Evolutionary conservation across 2,113 vertebrate species (phyloP), one percentile per base, ranked within the genome.

Genomic region (Athene noctua): DNA sequence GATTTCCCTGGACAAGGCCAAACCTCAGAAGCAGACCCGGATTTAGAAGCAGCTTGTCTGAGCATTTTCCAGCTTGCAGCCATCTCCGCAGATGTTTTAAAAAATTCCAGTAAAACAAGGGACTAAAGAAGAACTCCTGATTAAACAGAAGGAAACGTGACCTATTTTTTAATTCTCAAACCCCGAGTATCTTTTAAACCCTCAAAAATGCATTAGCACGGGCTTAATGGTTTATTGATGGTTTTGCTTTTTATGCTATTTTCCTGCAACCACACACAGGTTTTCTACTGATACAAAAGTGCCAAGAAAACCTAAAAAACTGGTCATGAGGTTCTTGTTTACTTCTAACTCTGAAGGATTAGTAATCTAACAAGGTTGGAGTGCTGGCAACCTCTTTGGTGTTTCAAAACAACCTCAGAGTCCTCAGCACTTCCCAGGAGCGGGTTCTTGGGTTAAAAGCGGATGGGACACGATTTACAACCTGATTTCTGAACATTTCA

Each of bases 381-480:
- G 84, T 4, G 5, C 34, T 46, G 61, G 51, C 82, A 65, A 18
- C 82, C 63, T 34, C 77, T 27, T 2, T 20, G 47, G 65, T 1
- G 20, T 44, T 85, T 54, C 71, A 22, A 15, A 90, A 38, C 61
- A 26, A 47, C 52, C 55, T 32, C 20, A 1, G 57, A 23, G 68
- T 9, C 38, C 80, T 42, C 79, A 22, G 61, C 30, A 2, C 65
- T 12, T 42, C 47, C 12, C 12, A 1, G 63, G 46, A 59, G 81
- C 59, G 38, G 55, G n/a, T n/a, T 13, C 61, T 15, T 52, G 75
- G 36, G 46, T 30, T 23, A 4, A 47, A 57, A 61, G 16, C 32
- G 11, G 78, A 16, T 1, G 40, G 34, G 6, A 1, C 3, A 32
- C 1, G 2, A 58, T 55, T 70, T 38, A 26, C 25, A 70, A 1